Evolutionary conservation across 2,888 invertebrate genomes (phyloP).

Genomic region (Torymus tubicola): DNA sequence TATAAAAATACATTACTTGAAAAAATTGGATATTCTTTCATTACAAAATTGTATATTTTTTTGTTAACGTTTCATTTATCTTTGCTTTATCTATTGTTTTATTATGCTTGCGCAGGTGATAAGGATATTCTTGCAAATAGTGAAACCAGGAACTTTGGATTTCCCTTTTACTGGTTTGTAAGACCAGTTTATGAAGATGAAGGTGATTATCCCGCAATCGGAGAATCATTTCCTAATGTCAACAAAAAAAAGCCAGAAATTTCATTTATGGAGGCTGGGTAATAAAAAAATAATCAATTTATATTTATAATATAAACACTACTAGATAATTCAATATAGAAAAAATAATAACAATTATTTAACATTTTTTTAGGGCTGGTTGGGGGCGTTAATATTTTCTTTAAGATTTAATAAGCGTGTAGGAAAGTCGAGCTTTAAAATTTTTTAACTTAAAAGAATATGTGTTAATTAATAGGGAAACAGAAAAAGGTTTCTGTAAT

Average conservation of each 20-base stretch:
- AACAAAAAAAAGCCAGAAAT: constrained; percentile 50
- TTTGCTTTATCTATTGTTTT: background rate
- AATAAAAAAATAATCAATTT: constrained; percentile 26
- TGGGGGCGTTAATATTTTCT: constrained; percentile 63
- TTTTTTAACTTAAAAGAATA: no score
- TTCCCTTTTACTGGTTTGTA: constrained; percentile 62
- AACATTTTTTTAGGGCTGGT: constrained; percentile 61
- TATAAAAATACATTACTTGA: no score
- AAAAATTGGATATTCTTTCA: constrained; percentile 14
- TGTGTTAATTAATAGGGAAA: no score
- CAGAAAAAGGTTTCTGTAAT: no score
- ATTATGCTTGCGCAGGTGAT: constrained; percentile 48
- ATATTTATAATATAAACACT: no score
- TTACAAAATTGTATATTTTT: constrained; percentile 3
- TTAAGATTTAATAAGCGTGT: no score
- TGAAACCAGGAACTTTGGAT: constrained; percentile 59
- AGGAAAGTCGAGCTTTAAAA: no score
- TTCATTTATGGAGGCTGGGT: constrained; percentile 64
- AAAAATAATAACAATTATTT: constrained; percentile 9
- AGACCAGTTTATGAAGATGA: constrained; percentile 62
- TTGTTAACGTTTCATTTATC: background rate
- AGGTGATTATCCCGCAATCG: constrained; percentile 57
- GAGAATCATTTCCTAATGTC: constrained; percentile 24
- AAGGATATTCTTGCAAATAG: constrained; percentile 54
- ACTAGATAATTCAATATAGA: no score